phyloP scores from a whole-genome alignment of 1,140 invertebrate species.

The Drosophila dunni region DNA sequence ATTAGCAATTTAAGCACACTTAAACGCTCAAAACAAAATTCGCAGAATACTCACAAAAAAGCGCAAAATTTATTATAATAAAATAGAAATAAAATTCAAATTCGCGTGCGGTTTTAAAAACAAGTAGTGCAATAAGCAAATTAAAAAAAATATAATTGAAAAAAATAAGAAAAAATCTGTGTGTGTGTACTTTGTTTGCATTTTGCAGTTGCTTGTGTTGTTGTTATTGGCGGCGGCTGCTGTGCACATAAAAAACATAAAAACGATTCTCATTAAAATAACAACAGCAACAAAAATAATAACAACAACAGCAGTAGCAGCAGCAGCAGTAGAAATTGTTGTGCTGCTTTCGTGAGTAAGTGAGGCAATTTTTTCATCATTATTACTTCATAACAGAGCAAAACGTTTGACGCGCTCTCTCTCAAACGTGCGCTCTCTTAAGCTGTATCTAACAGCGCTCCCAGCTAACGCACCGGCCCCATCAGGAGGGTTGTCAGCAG shows the following conservation, averaged over 20 bases:
- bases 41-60: conserved; percentile 20
- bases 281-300: conserved; percentile 33
- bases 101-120: conserved; percentile 19
- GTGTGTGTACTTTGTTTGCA: conserved; percentile 22
- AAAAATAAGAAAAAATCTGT: conserved; percentile 16
- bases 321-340: conserved; percentile 33
- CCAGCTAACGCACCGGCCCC: conserved; percentile 11
- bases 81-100: conserved; percentile 11
- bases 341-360: conserved; percentile 4
- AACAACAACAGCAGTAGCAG: conserved; percentile 6
- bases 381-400: conserved; percentile 71
- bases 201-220: conserved; percentile 20
- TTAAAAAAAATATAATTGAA: conserved; percentile 23
- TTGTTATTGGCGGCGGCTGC: conserved; percentile 42
- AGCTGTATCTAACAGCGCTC: conserved; percentile 12
- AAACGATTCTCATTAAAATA: conserved; percentile 48
- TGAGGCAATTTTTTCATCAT: conserved; percentile 56
- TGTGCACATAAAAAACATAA: conserved; percentile 45
- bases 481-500: conserved; percentile 25
- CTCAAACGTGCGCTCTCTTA: conserved; percentile 24
- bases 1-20: conserved; percentile 12
- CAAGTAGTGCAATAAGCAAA: background rate
- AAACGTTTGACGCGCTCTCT: conserved; percentile 26
- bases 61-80: conserved; percentile 16
- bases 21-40: conserved; percentile 12